Percentiles rank a stretch among this genome's conserved stretches.
phyloP scores from a whole-genome alignment of 1,140 invertebrate genomes.

The Zaprionus inermis region DNA sequence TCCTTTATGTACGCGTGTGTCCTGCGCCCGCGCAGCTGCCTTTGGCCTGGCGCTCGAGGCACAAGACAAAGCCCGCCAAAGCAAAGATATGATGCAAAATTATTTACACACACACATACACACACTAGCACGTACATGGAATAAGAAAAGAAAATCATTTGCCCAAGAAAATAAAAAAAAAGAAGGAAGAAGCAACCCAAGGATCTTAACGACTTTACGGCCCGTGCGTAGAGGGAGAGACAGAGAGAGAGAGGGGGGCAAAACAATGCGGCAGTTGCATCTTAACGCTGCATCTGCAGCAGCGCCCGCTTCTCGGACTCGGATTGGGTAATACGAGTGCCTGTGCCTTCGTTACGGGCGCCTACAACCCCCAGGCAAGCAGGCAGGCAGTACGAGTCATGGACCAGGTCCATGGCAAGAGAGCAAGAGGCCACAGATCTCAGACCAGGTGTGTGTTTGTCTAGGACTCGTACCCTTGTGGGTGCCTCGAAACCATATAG shows the following conservation, averaged over 20 bases:
- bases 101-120: constrained; percentile 41
- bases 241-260: constrained; percentile 18
- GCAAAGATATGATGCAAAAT: constrained; percentile 72
- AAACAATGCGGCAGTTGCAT: constrained; percentile 49
- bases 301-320: constrained; percentile 21
- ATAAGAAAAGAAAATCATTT: constrained; percentile 71
- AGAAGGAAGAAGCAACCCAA: constrained; percentile 10
- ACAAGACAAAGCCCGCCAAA: constrained; percentile 64
- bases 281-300: constrained; percentile 34
- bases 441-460: constrained; percentile 63
- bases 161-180: constrained; percentile 55
- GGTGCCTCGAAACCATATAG: constrained; percentile 42
- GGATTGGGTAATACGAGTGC: constrained; percentile 42
- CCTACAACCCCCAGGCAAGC: constrained; percentile 34
- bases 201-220: background rate
- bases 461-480: constrained; percentile 55
- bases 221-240: too few species aligned
- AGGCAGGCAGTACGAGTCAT: too few species aligned
- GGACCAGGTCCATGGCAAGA: constrained; percentile 6
- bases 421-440: background rate
- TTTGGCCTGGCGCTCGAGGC: constrained; percentile 39
- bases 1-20: constrained; percentile 3
- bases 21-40: constrained; percentile 56
- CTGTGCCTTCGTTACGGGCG: background rate
- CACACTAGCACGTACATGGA: background rate